phyloP scores from a whole-genome alignment of 2,888 invertebrate genomes.

The Theretra japonica region DNA sequence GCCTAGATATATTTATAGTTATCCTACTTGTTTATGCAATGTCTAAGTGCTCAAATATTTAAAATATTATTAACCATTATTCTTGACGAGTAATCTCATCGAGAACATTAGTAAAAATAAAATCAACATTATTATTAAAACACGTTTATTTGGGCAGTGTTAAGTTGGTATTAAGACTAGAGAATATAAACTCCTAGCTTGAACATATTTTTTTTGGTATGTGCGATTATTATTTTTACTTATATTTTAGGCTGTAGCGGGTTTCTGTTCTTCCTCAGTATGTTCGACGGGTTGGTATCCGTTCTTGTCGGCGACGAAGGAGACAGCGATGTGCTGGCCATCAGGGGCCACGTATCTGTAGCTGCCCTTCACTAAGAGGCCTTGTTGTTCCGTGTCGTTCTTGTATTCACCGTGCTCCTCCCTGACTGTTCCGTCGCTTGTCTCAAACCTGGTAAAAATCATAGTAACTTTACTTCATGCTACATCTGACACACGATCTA shows the following conservation, averaged over 20 bases:
- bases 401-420: conserved; percentile 88
- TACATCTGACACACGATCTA: no score
- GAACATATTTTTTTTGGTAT: conserved; percentile 56
- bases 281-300: conserved; percentile 84
- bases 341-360: conserved; percentile 87
- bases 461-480: background rate
- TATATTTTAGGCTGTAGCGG: conserved; percentile 38
- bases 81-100: no score
- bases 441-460: conserved; percentile 81
- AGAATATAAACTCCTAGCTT: conserved; percentile 40
- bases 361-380: conserved; percentile 86
- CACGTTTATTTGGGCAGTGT: conserved; percentile 52
- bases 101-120: conserved; percentile 21
- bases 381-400: conserved; percentile 87
- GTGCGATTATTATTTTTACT: conserved; percentile 37
- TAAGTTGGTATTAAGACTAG: conserved; percentile 43
- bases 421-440: conserved; percentile 87
- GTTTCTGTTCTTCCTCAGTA: conserved; percentile 48
- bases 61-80: no score
- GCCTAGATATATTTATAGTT: no score
- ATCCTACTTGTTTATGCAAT: no score
- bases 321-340: conserved; percentile 86
- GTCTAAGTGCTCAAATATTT: no score
- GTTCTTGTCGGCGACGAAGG: conserved; percentile 86
- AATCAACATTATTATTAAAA: conserved; percentile 32